Evolutionary conservation across 2,113 vertebrate genomes (phyloP), one percentile per base, ranked within the genome.

Genomic region (Zapus hudsonius): DNA sequence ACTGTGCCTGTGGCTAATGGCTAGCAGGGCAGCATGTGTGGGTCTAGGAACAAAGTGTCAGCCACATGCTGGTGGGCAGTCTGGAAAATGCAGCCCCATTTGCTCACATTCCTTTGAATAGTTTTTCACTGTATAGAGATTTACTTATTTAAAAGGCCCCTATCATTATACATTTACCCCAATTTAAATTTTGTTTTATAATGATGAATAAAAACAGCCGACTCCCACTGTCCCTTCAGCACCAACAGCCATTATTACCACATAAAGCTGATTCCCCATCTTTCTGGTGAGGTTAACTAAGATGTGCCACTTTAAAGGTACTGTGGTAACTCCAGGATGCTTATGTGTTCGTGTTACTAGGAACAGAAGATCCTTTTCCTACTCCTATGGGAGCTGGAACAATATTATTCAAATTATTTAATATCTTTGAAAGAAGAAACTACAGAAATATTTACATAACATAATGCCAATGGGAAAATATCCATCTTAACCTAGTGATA

Each of bases 391-490:
- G 95, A 78, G 9, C 2, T 72, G 57, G 63, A 91, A 88, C 61
- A 92, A n/a, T 84, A 87, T 91, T 93, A 85, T 74, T 94, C 89
- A 97, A 87, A 73, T 92, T 81, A 95, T 89, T 96, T 87, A 96
- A 85, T 74, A 92, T 31, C 52, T 95, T 90, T 83, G 20, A 90
- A 84, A 73, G 55, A 88, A 93, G 29, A 83, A 86, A 79, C 29
- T 31, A 83, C 12, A 79, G 79, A 72, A 82, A 87, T 87, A 94
- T 75, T 95, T 96, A 81, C 36, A 89, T 69, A 96, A 76, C 55
- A 31, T 47, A 85, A 95, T 40, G 61, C 31, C 23, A 2, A 33
- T 70, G 91, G 42, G 47, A 9, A 66, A 95, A 87, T 33, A 90
- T 59, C 81, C n/a, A 92, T 94, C 79, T 88, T 87, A 93, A 87